Percentiles rank a stretch among this genome's conserved stretches.
Evolutionary conservation across 2,113 vertebrate genomes (phyloP).

Genomic region (Ariopsis seemanni): DNA sequence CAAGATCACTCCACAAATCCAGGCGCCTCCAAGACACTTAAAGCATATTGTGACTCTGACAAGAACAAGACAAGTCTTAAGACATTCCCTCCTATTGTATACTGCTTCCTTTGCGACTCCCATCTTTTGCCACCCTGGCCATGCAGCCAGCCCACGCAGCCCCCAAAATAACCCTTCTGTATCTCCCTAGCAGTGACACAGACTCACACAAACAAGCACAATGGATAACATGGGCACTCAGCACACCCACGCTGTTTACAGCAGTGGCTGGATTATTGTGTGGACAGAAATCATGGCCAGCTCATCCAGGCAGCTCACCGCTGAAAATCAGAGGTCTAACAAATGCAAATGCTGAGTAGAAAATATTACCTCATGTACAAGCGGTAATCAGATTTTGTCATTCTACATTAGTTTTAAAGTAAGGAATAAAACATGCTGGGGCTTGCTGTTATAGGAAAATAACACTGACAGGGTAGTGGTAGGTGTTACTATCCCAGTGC

Average conservation of each 20-base stretch:
- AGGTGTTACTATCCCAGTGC: not conserved
- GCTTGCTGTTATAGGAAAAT: not conserved
- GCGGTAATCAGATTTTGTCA: not conserved
- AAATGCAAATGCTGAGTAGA: not conserved
- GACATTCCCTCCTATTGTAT: constrained; percentile 45
- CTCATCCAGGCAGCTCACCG: constrained; percentile 42
- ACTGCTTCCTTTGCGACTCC: constrained; percentile 41
- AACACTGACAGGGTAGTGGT: not conserved
- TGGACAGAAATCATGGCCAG: constrained; percentile 22
- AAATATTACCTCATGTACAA: not conserved
- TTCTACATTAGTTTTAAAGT: not conserved
- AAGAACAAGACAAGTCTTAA: constrained; percentile 35
- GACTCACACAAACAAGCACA: constrained; percentile 38
- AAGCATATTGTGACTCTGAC: constrained; percentile 38
- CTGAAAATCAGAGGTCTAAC: not conserved
- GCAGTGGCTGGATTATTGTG: constrained; percentile 33
- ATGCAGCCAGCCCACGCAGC: constrained; percentile 42
- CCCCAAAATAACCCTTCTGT: constrained; percentile 43
- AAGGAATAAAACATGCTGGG: not conserved
- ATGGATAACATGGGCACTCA: constrained; percentile 41
- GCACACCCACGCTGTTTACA: constrained; percentile 49
- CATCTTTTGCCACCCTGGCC: constrained; percentile 47
- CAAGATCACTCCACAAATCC: constrained; percentile 18
- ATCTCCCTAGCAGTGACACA: constrained; percentile 29
- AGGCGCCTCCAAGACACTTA: constrained; percentile 15